phyloP scores from a whole-genome alignment of 2,113 vertebrate species.

The Otus sunia region DNA sequence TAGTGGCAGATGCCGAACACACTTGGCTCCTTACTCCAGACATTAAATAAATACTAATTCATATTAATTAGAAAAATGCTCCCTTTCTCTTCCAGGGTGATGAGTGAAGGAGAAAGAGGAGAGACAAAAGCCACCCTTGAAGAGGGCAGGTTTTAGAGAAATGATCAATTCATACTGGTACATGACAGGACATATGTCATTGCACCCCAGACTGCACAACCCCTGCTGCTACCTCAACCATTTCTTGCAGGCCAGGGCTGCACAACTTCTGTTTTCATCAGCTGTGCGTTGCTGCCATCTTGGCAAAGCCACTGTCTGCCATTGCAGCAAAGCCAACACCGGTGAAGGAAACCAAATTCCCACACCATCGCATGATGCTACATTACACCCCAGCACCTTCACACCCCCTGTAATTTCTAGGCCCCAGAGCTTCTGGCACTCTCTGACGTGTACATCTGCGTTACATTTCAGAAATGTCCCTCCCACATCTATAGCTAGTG shows the following conservation, averaged over 20 bases:
- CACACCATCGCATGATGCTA: neutral
- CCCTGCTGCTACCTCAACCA: neutral
- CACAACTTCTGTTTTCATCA: neutral
- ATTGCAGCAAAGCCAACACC: accelerated
- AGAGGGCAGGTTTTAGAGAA: neutral
- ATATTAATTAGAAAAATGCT: neutral
- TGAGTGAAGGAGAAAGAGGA: accelerated
- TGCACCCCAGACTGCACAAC: accelerated
- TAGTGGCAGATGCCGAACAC: neutral
- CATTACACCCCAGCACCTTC: neutral
- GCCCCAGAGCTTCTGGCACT: neutral
- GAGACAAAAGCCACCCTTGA: neutral
- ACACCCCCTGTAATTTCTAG: neutral
- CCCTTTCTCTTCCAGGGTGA: neutral
- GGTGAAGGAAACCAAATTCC: neutral
- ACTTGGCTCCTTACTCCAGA: neutral
- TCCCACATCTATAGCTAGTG: neutral
- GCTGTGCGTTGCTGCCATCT: neutral
- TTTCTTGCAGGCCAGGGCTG: neutral
- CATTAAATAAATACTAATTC: neutral
- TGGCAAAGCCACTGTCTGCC: accelerated
- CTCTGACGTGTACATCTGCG: neutral
- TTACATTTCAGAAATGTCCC: neutral
- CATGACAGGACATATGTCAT: neutral
- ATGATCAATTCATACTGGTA: neutral